Evolutionary conservation across 37 sponge, comb jelly and placozoan species (phyloP).

Genomic region (Axinella damicornis): DNA sequence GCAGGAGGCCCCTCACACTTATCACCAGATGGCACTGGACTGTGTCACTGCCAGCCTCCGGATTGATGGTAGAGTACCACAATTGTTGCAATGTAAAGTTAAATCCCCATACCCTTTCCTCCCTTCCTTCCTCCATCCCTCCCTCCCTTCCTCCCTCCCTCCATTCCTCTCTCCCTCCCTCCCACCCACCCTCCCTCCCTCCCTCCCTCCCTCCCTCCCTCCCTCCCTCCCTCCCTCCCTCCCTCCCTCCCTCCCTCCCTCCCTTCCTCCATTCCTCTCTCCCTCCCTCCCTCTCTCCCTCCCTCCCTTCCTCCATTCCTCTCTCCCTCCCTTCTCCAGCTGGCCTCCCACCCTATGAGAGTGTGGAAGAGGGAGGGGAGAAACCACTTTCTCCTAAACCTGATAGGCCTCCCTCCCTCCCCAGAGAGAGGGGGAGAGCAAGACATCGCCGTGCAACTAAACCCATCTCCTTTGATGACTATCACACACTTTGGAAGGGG

Average conservation of each 20-base stretch:
- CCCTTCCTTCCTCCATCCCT: background rate
- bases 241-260: too few species aligned
- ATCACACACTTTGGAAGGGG: conserved; percentile 81
- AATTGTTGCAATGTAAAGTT: background rate
- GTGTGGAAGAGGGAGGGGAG: background rate
- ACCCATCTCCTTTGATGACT: conserved; percentile 81
- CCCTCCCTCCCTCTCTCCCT: too few species aligned
- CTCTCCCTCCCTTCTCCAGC: conserved; percentile 28
- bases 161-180: background rate
- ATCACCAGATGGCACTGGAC: conserved; percentile 89
- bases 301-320: too few species aligned
- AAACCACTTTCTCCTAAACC: background rate
- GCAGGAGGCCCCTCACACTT: conserved; percentile 71
- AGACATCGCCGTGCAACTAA: background rate
- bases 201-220: too few species aligned
- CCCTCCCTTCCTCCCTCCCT: background rate
- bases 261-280: too few species aligned
- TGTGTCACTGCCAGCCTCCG: conserved; percentile 88
- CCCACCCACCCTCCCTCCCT: too few species aligned
- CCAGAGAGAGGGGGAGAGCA: background rate
- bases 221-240: too few species aligned
- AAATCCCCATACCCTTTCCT: background rate
- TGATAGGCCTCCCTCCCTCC: background rate
- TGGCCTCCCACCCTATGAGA: conserved; percentile 68
- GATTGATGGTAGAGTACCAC: conserved; percentile 58